phyloP scores from a whole-genome alignment of 2,113 vertebrate genomes.

The Plecotus auritus region DNA sequence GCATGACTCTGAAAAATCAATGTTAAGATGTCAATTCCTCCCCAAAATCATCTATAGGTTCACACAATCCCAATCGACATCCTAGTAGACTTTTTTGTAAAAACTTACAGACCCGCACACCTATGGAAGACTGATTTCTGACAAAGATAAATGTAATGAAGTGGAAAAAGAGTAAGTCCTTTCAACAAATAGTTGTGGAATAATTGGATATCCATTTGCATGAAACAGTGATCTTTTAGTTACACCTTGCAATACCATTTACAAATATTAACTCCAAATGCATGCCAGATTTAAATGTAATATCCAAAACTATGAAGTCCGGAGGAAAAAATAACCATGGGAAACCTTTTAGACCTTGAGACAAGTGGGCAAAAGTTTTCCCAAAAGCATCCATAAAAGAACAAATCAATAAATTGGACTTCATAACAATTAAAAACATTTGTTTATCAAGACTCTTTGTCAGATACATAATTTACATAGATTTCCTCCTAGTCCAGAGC shows the following conservation, averaged over 20 bases:
- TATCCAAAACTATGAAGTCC: not conserved
- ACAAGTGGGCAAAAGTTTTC: not conserved
- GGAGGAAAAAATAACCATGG: not conserved
- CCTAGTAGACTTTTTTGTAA: not conserved
- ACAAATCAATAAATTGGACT: not conserved
- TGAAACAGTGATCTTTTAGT: not conserved
- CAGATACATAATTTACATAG: too few species aligned
- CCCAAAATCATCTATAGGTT: not conserved
- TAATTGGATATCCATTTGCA: not conserved
- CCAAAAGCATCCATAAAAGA: slow-evolving; percentile 21
- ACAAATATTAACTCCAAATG: slow-evolving; percentile 28
- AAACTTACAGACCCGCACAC: not conserved
- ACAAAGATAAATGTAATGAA: not conserved
- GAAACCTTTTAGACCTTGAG: not conserved
- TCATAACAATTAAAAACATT: not conserved
- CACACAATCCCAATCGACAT: not conserved
- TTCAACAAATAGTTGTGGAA: not conserved
- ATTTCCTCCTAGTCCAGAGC: too few species aligned
- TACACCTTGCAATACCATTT: not conserved
- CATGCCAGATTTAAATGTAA: not conserved
- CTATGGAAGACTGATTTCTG: not conserved
- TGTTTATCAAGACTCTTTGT: not conserved
- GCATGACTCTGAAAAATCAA: not conserved
- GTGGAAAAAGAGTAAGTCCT: not conserved
- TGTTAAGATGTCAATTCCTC: not conserved